These are phyloP conservation scores for Diploscapter pachys DNA, from an alignment of 1,140 invertebrate genomes.

Conservation along the genomic window DNA sequence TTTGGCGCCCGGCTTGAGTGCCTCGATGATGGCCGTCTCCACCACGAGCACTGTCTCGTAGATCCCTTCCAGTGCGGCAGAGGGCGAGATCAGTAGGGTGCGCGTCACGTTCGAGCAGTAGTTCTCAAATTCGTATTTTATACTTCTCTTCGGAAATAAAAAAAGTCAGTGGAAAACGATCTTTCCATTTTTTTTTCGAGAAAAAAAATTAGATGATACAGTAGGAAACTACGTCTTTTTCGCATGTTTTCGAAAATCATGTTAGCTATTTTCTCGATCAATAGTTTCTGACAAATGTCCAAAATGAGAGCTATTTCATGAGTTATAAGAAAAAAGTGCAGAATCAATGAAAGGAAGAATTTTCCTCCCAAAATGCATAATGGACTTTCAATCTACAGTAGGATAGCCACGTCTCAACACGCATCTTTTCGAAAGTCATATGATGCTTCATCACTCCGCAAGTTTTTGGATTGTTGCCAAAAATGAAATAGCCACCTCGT, in stretches of 20 bases:
- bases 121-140: constrained; percentile 61
- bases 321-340: too few relatives aligned
- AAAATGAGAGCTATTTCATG: too few relatives aligned
- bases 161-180: background rate
- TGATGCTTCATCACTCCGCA: too few relatives aligned
- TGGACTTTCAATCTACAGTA: too few relatives aligned
- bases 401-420: too few relatives aligned
- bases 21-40: constrained; percentile 86
- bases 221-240: constrained; percentile 11
- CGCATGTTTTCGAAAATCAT: too few relatives aligned
- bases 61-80: constrained; percentile 71
- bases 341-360: too few relatives aligned
- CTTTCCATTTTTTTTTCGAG: constrained; percentile 8
- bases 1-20: constrained; percentile 76
- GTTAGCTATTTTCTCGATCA: too few relatives aligned
- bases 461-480: too few relatives aligned
- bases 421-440: too few relatives aligned
- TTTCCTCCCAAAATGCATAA: too few relatives aligned
- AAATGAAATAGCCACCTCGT: constrained; percentile 66
- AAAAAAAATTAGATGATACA: constrained; percentile 5
- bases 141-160: background rate
- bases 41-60: constrained; percentile 87
- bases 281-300: too few relatives aligned
- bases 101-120: constrained; percentile 98
- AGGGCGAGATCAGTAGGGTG: constrained; percentile 93